Percentiles rank a stretch among this genome's conserved stretches.
Evolutionary conservation across 2,113 vertebrate species (phyloP).

Genomic region (Myiopsitta monachus): DNA sequence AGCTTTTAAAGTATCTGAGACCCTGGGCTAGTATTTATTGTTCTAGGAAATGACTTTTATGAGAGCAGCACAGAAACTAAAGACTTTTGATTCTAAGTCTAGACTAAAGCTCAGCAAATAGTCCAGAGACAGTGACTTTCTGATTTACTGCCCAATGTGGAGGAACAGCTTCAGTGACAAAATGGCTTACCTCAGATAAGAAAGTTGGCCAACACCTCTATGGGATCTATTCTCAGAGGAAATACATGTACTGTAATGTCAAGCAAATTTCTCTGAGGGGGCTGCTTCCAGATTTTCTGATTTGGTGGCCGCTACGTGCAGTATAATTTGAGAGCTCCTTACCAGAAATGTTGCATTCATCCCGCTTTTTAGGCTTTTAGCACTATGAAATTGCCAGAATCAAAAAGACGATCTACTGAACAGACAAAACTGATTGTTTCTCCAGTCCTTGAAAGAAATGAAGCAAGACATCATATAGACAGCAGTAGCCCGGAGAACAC

Average conservation of each 20-base stretch:
- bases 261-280: background rate
- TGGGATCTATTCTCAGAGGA: background rate
- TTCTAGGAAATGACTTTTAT: constrained; percentile 56
- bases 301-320: background rate
- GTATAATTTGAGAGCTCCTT: background rate
- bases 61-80: background rate
- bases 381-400: background rate
- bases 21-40: constrained; percentile 55
- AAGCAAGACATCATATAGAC: too few species aligned
- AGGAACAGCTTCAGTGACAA: background rate
- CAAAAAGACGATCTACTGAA: background rate
- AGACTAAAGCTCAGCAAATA: constrained; percentile 50
- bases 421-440: background rate
- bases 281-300: background rate
- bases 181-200: background rate
- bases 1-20: constrained; percentile 34
- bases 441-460: background rate
- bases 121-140: constrained; percentile 6
- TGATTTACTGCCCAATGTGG: background rate
- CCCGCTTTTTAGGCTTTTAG: background rate
- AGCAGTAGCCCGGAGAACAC: too few species aligned
- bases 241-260: background rate
- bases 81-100: constrained; percentile 39
- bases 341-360: background rate
- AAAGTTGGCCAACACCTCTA: background rate